These are phyloP conservation scores for Trichogramma dendrolimi DNA, from an alignment of 2,888 invertebrate species.

Conservation along the genomic window DNA sequence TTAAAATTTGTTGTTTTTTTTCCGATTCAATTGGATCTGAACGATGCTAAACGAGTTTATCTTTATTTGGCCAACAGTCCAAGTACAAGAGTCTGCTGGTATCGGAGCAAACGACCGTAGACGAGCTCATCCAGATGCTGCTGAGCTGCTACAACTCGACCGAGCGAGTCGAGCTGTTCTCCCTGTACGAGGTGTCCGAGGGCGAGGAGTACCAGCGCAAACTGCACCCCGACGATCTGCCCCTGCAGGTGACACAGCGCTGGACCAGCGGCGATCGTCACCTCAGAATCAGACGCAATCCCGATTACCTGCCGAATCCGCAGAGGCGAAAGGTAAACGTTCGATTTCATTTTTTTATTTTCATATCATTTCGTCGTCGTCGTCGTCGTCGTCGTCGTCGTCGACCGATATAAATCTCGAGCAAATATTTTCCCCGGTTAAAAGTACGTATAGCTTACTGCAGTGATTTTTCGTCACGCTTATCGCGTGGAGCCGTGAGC, in stretches of 20 bases:
- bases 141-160: slow-evolving; percentile 80
- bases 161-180: slow-evolving; percentile 81
- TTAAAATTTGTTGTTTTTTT: not conserved
- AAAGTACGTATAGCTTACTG: too few species aligned
- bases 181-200: slow-evolving; percentile 79
- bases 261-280: slow-evolving; percentile 67
- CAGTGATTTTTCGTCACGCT: too few species aligned
- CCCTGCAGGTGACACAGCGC: slow-evolving; percentile 72
- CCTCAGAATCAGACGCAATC: slow-evolving; percentile 78
- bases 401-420: too few species aligned
- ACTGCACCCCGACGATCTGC: slow-evolving; percentile 81
- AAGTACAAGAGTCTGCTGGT: slow-evolving; percentile 89
- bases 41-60: slow-evolving; percentile 9
- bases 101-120: slow-evolving; percentile 83
- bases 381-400: not conserved
- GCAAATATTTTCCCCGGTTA: too few species aligned
- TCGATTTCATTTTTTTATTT: not conserved
- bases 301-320: slow-evolving; percentile 63
- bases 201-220: slow-evolving; percentile 84
- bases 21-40: not conserved
- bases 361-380: not conserved
- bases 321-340: slow-evolving; percentile 48
- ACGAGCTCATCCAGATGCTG: slow-evolving; percentile 79
- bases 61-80: slow-evolving; percentile 56
- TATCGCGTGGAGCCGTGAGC: too few species aligned